These are phyloP conservation scores for Drosophila acutilabella DNA, from an alignment of 2,888 invertebrate species.

Conservation along the genomic window DNA sequence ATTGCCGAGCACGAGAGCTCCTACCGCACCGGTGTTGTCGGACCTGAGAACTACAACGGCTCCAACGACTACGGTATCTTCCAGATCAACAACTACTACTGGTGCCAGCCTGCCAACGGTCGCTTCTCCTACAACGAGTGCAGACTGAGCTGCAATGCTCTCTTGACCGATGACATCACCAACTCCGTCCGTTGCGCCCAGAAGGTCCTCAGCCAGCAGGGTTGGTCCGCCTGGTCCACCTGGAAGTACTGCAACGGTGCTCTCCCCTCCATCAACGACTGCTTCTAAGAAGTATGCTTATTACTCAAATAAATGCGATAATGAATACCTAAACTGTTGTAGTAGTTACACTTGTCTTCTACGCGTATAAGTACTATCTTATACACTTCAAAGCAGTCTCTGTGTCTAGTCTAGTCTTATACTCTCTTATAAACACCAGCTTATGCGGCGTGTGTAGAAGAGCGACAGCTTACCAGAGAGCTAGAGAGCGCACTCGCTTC, in stretches of 20 bases:
- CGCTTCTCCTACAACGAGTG: conserved; percentile 74
- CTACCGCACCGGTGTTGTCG: conserved; percentile 84
- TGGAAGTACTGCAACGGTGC: conserved; percentile 60
- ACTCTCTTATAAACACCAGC: neutral
- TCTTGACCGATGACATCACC: conserved; percentile 74
- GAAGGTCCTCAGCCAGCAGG: conserved; percentile 65
- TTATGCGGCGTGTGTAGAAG: conserved; percentile 11
- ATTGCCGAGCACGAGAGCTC: conserved; percentile 66
- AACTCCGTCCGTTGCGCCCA: conserved; percentile 70
- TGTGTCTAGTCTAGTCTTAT: conserved; percentile 1
- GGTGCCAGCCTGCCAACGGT: conserved; percentile 74
- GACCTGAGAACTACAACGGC: conserved; percentile 85
- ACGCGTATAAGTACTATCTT: conserved; percentile 17
- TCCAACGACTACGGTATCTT: conserved; percentile 83
- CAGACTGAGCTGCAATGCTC: conserved; percentile 62
- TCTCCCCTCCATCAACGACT: conserved; percentile 57
- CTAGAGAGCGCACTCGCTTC: conserved; percentile 11
- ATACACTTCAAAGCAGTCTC: conserved; percentile 5
- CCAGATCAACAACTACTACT: conserved; percentile 81
- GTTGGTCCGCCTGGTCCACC: conserved; percentile 74
- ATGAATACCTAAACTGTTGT: neutral
- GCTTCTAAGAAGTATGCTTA: conserved; percentile 50
- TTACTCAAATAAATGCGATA: conserved; percentile 19
- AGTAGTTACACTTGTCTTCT: neutral
- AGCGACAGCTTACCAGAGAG: neutral